Base-by-base conservation (phyloP, 2,888 invertebrate species). In the Ophonus ardosiacus region DNA sequence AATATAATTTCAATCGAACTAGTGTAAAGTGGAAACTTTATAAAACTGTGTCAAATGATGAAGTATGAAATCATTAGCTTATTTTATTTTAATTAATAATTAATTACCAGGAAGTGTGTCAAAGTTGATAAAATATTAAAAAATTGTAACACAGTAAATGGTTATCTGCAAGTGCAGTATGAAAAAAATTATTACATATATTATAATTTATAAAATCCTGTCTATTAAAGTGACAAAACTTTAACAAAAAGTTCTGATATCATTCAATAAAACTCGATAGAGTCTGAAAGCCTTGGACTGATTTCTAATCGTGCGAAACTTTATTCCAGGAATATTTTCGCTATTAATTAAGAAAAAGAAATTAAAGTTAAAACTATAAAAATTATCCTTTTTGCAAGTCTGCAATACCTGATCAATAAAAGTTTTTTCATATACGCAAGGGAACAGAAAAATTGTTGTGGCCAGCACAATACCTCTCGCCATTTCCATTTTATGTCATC, bases 101-200 rank as follows among this genome's bases (percentile, higher is more conserved):
- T 81, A 81, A 65, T 65, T n/a, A 81, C 81, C 63, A 81, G 81
- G 81, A 81, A 81, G 81, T 81, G 43, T 81, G 81, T 65, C 81
- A 81, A 65, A 43, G 13, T 40, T 63, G 81, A 81, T 81, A 81
- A 81, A 43, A 81, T 65, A 17, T 40, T 15, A 43, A 18, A 65
- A 81, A 51, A 8, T 61, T 31, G 17, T 80, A 61, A 38, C n/a
- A 61, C 38, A 80, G 78, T 78, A 51, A 56, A 78, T 78, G 51
- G 13, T 78, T 56, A 78, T 78, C 78, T 57, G 56, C 31, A 78
- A 38, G n/a, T 68, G 68, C 31, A 68, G 68, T 68, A 68, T 68
- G 21, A 38, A 74, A 74, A 74, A 74, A 74, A 40, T 5, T 74
- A 51, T 74, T 74, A 74, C 43, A 74, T 74, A 74, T 51, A 74